Evolutionary conservation across 2,113 vertebrate genomes (phyloP), one percentile per base, ranked within the genome.

Genomic region (Macquaria australasica): DNA sequence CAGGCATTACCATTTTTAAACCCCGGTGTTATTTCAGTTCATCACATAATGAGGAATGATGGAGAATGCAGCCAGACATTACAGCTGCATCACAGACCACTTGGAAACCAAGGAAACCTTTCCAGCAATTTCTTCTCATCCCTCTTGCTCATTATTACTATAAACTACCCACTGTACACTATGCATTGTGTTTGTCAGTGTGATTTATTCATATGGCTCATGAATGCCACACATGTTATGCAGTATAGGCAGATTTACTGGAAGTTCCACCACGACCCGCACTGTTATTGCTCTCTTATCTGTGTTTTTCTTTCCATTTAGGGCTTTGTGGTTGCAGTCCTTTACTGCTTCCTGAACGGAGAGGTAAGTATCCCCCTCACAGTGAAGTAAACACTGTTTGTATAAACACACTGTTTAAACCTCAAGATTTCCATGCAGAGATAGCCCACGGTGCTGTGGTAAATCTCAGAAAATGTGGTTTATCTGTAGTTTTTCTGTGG

Each of bases 271-370:
- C 3, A 10, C 39, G 41, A 68, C n/a, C 64, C 37, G 51, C 68
- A 25, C 25, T 77, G 6, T 53, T 86, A 80, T n/a, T 73, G 25
- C 66, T 56, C 45, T 83, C 66, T 89, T 85, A 73, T 84, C 55
- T 77, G 8, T 86, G 63, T 77, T 80, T 85, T 73, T 69, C 76
- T 77, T 91, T 93, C 87, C 86, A 62, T 71, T 43, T 79, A 99
- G 98, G 98, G 98, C 37, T 99, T 99, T 81, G 98, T 99, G 85
- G 98, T 99, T 4, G 98, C 98, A 6, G 97, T 99, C 50, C 98
- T 99, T 77, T 99, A 99, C 93, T 99, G 98, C 91, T 99, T 99
- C 93, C 95, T 99, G 88, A 99, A 99, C 21, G 98, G 98, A 83
- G 98, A 99, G 97, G 98, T 99, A 95, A 95, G 95, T 74, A 18